These are phyloP conservation scores for Zonitis immaculata DNA, from an alignment of 2,888 invertebrate genomes.

Conservation along the genomic window DNA sequence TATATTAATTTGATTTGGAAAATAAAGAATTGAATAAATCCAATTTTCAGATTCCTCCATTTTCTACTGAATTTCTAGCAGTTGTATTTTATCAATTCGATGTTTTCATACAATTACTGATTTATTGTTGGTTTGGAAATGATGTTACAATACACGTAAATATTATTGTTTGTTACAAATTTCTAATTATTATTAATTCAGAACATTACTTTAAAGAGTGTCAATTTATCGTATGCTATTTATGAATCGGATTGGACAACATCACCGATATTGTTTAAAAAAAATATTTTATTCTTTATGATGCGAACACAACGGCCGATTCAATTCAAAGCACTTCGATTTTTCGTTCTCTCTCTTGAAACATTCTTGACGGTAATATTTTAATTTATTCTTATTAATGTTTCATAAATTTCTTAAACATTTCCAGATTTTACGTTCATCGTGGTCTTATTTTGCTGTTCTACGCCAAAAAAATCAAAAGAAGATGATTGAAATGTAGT, in stretches of 20 bases:
- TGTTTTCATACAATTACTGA: conserved; percentile 2
- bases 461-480: background rate
- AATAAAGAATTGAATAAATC: too few relatives aligned
- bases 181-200: too few relatives aligned
- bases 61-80: conserved; percentile 3
- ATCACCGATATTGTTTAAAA: background rate
- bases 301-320: background rate
- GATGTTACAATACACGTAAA: conserved; percentile 7
- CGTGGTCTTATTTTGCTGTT: conserved; percentile 9
- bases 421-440: conserved; percentile 3
- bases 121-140: conserved; percentile 11
- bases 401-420: too few relatives aligned
- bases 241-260: conserved; percentile 5
- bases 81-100: background rate
- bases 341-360: conserved; percentile 3
- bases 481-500: too few relatives aligned
- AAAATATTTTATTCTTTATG: conserved; percentile 1
- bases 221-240: background rate
- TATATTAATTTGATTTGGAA: background rate
- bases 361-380: background rate
- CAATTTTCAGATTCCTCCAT: background rate
- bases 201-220: background rate
- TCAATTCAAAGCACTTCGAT: background rate
- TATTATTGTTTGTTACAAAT: background rate
- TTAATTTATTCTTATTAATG: too few relatives aligned